These are phyloP conservation scores for Drosophila eohydei DNA, from an alignment of 2,888 invertebrate genomes.

Conservation along the genomic window DNA sequence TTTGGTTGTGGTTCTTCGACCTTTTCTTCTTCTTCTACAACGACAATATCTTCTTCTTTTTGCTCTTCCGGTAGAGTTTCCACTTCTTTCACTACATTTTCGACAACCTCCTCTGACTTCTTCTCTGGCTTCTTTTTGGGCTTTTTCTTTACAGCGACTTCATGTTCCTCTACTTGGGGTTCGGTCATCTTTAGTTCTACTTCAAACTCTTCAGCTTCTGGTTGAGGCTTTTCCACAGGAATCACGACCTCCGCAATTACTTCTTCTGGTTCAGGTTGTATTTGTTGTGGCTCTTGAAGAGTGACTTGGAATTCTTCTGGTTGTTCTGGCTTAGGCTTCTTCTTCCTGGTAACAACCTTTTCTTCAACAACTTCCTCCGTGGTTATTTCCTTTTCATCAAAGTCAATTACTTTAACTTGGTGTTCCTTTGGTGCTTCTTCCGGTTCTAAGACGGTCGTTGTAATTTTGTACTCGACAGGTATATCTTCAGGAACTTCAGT, in stretches of 20 bases:
- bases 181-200: constrained; percentile 70
- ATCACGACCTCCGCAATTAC: constrained; percentile 59
- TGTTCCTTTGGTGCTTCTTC: constrained; percentile 82
- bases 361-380: constrained; percentile 83
- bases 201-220: constrained; percentile 82
- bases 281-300: constrained; percentile 67
- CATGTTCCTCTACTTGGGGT: constrained; percentile 68
- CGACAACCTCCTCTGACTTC: constrained; percentile 48
- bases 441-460: constrained; percentile 82
- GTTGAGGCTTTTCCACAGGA: constrained; percentile 57
- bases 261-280: constrained; percentile 67
- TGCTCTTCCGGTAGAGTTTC: constrained; percentile 33
- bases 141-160: constrained; percentile 70
- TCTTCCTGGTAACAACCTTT: constrained; percentile 81
- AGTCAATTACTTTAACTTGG: constrained; percentile 82
- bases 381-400: constrained; percentile 78
- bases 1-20: constrained; percentile 34
- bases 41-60: constrained; percentile 16
- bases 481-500: constrained; percentile 70
- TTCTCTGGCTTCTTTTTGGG: constrained; percentile 61
- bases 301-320: constrained; percentile 79
- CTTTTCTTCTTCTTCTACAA: constrained; percentile 22
- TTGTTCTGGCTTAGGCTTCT: constrained; percentile 81
- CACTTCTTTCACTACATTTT: constrained; percentile 41
- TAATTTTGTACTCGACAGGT: constrained; percentile 81